phyloP scores from a whole-genome alignment of 2,797 vertebrate genomes.

The Sebastes umbrosus region DNA sequence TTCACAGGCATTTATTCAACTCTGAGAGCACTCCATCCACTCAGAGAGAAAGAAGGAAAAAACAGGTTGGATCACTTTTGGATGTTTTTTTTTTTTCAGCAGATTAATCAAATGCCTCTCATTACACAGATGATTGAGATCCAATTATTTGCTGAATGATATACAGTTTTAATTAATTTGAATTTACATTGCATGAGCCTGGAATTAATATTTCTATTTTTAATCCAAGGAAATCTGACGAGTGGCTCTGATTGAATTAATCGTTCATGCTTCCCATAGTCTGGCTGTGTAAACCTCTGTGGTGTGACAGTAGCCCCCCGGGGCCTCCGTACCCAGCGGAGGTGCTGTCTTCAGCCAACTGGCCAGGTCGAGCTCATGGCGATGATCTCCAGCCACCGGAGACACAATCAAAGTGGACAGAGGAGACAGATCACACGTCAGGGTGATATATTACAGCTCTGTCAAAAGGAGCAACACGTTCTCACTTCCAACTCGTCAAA shows the following conservation, averaged over 20 bases:
- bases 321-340: conserved; percentile 25
- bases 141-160: conserved; percentile 73
- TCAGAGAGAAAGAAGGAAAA: background rate
- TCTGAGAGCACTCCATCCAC: conserved; percentile 13
- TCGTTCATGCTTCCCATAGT: conserved; percentile 31
- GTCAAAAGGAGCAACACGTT: too few species aligned
- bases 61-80: conserved; percentile 27
- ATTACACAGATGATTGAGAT: conserved; percentile 80
- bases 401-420: conserved; percentile 65
- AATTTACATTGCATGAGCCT: conserved; percentile 66
- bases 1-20: conserved; percentile 32
- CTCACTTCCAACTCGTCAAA: too few species aligned
- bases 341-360: conserved; percentile 33
- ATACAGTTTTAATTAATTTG: conserved; percentile 73
- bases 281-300: background rate
- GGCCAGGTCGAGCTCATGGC: conserved; percentile 37
- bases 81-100: conserved; percentile 32
- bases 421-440: conserved; percentile 51
- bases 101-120: conserved; percentile 71
- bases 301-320: background rate
- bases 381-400: conserved; percentile 42
- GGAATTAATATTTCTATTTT: conserved; percentile 66
- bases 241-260: conserved; percentile 57
- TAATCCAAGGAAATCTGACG: conserved; percentile 54
- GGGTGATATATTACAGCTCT: conserved; percentile 63